Evolutionary conservation across 2,797 vertebrate genomes (phyloP).

Genomic region (Tympanoctomys barrerae): DNA sequence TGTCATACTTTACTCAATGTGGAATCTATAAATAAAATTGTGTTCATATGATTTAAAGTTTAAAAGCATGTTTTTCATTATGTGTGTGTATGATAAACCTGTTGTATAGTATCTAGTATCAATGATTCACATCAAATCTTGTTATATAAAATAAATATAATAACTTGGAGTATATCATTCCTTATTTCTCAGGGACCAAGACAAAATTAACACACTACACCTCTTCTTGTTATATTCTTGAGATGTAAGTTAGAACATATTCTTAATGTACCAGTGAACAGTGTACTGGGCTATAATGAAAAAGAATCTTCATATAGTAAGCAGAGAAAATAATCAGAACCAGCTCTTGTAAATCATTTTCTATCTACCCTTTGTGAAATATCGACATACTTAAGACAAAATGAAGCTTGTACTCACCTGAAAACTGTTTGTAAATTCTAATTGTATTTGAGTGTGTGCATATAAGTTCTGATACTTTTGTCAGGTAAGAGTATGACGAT

Average conservation of each 20-base stretch:
- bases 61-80: constrained; percentile 27
- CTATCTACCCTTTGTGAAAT: constrained; percentile 19
- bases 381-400: constrained; percentile 2
- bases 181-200: neutral
- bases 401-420: neutral
- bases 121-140: neutral
- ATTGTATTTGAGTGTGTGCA: neutral
- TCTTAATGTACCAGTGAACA: neutral
- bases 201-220: neutral
- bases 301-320: neutral
- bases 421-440: neutral
- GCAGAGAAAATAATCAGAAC: neutral
- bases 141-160: neutral
- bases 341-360: neutral
- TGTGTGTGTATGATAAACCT: neutral
- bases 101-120: neutral
- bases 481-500: neutral
- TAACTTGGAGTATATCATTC: neutral
- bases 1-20: neutral
- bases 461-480: neutral
- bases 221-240: neutral
- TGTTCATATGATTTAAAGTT: constrained; percentile 21
- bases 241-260: neutral
- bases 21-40: constrained; percentile 21
- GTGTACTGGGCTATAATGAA: neutral